Evolutionary conservation across 2,113 vertebrate genomes (phyloP), one percentile per base, ranked within the genome.

Genomic region (Oryzias woworae): DNA sequence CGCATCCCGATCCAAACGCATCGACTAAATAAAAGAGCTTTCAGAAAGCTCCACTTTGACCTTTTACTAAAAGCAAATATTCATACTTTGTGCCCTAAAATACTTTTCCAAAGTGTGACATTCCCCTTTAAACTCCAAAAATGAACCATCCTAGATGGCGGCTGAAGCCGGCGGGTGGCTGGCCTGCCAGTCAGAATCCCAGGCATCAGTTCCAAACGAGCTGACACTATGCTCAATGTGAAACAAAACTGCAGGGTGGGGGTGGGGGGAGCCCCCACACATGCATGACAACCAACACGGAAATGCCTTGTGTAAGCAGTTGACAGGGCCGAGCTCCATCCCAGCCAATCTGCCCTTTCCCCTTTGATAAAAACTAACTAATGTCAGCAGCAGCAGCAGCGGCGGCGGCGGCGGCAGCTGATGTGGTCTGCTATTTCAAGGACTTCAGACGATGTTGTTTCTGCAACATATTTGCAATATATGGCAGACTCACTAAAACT

Each of bases 231-330:
- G 53, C 64, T 63, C 75, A 78, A 78, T 58, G 73, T 67, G 70
- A 79, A 80, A 77, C 77, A 77, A 71, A 76, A 80, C 69, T 52
- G 62, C 61, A 50, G 54, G 48, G 50, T 23, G 48, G 12, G 23
- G 47, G 42, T 0, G 14, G 14, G 49, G 0, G 7, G 3, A 28
- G 52, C 53, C 69, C 77, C 78, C 67, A 58, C 76, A 80, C 66
- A 76, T 75, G 76, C 74, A 78, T 69, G 73, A 85, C 75, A 83
- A 70, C 73, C 78, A 69, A 69, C 76, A 75, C 36, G 75, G 79
- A 85, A 86, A 86, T 76, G 85, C 75, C 83, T 78, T 71, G 77
- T 78, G 80, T 79, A 82, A 86, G 85, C 82, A 82, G 44, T 76
- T 49, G 53, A 60, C 62, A 22, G 69, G 55, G 66, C 53, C 43